A percentile compares a stretch with the other conserved stretches of the same genome.
phyloP scores from a whole-genome alignment of 1,140 invertebrate species.

The Pinna nobilis region DNA sequence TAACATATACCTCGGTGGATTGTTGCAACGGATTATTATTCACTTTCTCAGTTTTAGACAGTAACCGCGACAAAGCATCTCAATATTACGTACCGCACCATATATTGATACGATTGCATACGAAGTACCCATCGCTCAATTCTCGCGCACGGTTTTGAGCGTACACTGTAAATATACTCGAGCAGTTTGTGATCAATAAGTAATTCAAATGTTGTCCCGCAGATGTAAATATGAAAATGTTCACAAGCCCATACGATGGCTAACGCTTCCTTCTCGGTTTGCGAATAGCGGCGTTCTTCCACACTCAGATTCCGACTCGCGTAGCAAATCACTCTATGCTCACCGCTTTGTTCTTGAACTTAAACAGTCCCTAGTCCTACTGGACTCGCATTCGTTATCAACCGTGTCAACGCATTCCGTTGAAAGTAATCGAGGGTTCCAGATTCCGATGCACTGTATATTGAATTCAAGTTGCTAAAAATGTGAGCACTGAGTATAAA shows the following conservation, averaged over 20 bases:
- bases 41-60: slow-evolving; percentile 21
- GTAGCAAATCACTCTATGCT: slow-evolving; percentile 44
- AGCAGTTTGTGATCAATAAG: slow-evolving; percentile 72
- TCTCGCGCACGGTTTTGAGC: slow-evolving; percentile 44
- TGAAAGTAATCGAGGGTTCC: slow-evolving; percentile 14
- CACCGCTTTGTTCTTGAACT: slow-evolving; percentile 41
- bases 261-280: slow-evolving; percentile 74
- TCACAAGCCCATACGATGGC: slow-evolving; percentile 72
- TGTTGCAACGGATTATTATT: too few species aligned
- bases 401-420: neutral
- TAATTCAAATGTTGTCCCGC: slow-evolving; percentile 69
- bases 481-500: too few species aligned
- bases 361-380: slow-evolving; percentile 47
- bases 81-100: slow-evolving; percentile 38
- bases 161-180: slow-evolving; percentile 36
- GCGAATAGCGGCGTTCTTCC: slow-evolving; percentile 62
- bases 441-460: too few species aligned
- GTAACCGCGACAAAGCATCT: slow-evolving; percentile 40
- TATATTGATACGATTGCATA: slow-evolving; percentile 46
- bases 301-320: slow-evolving; percentile 39
- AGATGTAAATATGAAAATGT: slow-evolving; percentile 72
- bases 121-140: slow-evolving; percentile 54
- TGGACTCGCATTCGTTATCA: slow-evolving; percentile 9
- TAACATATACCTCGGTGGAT: too few species aligned
- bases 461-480: too few species aligned